Percentiles rank a stretch among this genome's conserved stretches.
Conservation (phyloP, 2,888 invertebrate genomes). For the Macaria liturata region DNA sequence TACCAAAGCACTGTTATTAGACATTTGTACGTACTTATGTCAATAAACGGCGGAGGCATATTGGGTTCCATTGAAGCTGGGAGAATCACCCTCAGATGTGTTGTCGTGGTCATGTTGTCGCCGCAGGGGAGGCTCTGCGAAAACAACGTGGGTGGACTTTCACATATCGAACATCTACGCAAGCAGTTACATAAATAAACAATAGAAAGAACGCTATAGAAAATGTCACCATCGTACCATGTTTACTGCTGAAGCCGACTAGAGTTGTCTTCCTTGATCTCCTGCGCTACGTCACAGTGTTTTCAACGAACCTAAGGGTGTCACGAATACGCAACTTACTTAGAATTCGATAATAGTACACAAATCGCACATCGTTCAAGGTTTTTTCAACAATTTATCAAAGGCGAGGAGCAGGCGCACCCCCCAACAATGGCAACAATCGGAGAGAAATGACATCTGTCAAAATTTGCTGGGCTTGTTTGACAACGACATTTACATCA, state of each 20-base stretch:
- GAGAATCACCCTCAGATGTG: slow-evolving; percentile 70
- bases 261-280: slow-evolving; percentile 1
- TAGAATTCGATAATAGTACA: slow-evolving; percentile 44
- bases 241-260: slow-evolving; percentile 26
- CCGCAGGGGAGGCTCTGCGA: slow-evolving; percentile 66
- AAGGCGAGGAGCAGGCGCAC: slow-evolving; percentile 43
- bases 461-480: too few relatives aligned
- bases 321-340: slow-evolving; percentile 40
- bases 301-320: slow-evolving; percentile 10
- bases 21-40: slow-evolving; percentile 58
- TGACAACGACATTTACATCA: too few relatives aligned
- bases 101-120: slow-evolving; percentile 61
- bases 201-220: slow-evolving; percentile 47
- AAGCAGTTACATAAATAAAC: slow-evolving; percentile 71
- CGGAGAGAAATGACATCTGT: not conserved
- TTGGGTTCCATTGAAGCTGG: slow-evolving; percentile 59
- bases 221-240: slow-evolving; percentile 51
- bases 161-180: slow-evolving; percentile 52
- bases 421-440: slow-evolving; percentile 33
- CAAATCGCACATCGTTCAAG: slow-evolving; percentile 52
- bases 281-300: not conserved
- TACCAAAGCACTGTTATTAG: not conserved
- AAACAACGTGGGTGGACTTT: slow-evolving; percentile 48
- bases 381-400: slow-evolving; percentile 50
- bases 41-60: slow-evolving; percentile 67